Percentiles rank a stretch among this genome's conserved stretches.
phyloP scores from a whole-genome alignment of 2,888 invertebrate genomes.

The Andricus quercusramuli region DNA sequence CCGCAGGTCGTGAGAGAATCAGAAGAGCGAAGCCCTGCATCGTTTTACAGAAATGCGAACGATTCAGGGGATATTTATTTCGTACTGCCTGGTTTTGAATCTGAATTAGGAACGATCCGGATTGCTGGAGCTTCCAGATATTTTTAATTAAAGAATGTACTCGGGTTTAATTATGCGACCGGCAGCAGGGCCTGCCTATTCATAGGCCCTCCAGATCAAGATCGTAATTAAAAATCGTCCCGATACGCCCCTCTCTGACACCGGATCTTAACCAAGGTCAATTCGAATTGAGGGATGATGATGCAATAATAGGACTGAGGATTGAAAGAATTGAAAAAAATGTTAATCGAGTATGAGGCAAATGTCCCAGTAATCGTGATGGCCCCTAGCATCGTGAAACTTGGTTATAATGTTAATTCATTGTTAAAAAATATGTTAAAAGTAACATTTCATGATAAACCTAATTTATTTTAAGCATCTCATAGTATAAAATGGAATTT shows the following conservation, averaged over 20 bases:
- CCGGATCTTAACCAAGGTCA: not conserved
- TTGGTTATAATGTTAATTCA: no score
- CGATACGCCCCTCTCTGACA: constrained; percentile 10
- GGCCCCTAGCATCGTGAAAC: no score
- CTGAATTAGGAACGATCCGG: not conserved
- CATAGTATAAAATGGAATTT: no score
- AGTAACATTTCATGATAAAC: no score
- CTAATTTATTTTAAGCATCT: no score
- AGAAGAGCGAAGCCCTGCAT: not conserved
- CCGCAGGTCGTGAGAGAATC: constrained; percentile 19
- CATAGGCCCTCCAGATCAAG: constrained; percentile 6
- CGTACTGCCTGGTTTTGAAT: not conserved
- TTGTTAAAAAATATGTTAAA: no score
- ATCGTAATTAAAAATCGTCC: constrained; percentile 24
- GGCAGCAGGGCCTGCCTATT: constrained; percentile 6
- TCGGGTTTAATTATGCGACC: constrained; percentile 5
- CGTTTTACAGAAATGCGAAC: constrained; percentile 16
- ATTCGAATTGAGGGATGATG: not conserved
- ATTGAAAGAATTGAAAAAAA: not conserved
- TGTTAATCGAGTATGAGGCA: not conserved
- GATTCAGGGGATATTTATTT: constrained; percentile 17
- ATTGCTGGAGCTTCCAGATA: constrained; percentile 9
- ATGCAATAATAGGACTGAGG: not conserved
- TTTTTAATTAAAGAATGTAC: constrained; percentile 25
- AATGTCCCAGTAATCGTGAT: no score